Percentiles rank a stretch among this genome's conserved stretches.
Conservation (phyloP, 1,140 invertebrate species). For the fruit fly (Drosophila melanogaster) region Release_6_plus_ISO1_MT NT_033777.3:9013001-9013500, state of each 20-base stretch:
- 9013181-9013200: constrained; percentile 99
- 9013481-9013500: constrained; percentile 27
- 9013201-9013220: constrained; percentile 99
- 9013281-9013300: not conserved
- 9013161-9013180: constrained; percentile 97
- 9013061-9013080: constrained; percentile 94
- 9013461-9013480: constrained; percentile 9
- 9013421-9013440: constrained; percentile 11
- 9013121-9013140: constrained; percentile 98
- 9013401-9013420: constrained; percentile 15
- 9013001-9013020: constrained; percentile 96
- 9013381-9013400: constrained; percentile 51
- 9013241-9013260: constrained; percentile 99
- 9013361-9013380: constrained; percentile 48
- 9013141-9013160: constrained; percentile 97
- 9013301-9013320: constrained; percentile 64
- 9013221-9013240: constrained; percentile 98
- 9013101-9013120: constrained; percentile 98
- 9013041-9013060: constrained; percentile 97
- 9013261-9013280: constrained; percentile 85
- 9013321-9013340: constrained; percentile 83
- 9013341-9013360: constrained; percentile 51
- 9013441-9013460: constrained; percentile 23
- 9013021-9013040: constrained; percentile 98
- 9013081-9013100: constrained; percentile 99